phyloP scores from a whole-genome alignment of 2,113 vertebrate genomes.

The Cromileptes altivelis region DNA sequence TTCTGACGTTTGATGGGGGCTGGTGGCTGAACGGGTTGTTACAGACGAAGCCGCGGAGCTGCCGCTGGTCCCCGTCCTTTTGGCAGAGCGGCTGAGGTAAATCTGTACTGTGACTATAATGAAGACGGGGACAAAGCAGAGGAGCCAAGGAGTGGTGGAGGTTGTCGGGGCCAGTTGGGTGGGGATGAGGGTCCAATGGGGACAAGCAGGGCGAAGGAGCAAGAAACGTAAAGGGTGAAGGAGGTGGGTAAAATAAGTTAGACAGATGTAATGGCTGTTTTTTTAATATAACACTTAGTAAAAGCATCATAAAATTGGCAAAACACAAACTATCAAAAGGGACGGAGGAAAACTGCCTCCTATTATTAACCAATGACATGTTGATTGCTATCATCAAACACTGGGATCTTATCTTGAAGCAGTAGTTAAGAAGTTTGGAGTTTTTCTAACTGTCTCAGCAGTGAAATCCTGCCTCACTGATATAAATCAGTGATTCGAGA shows the following conservation, averaged over 20 bases:
- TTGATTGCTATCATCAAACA: not conserved
- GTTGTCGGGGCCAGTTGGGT: constrained; percentile 78
- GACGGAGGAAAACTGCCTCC: constrained; percentile 6
- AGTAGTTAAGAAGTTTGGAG: not conserved
- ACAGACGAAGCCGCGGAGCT: constrained; percentile 71
- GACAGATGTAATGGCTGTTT: constrained; percentile 30
- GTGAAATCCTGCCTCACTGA: not conserved
- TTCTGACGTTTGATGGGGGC: constrained; percentile 74
- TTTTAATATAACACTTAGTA: constrained; percentile 11
- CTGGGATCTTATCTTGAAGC: not conserved
- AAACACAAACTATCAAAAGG: constrained; percentile 36
- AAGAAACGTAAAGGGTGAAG: constrained; percentile 32
- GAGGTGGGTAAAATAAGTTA: constrained; percentile 57
- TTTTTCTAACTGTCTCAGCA: not conserved
- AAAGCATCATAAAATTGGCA: constrained; percentile 34
- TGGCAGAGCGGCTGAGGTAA: constrained; percentile 83
- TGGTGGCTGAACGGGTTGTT: constrained; percentile 63
- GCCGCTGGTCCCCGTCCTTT: constrained; percentile 77
- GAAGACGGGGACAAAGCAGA: constrained; percentile 66
- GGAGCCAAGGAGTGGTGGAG: constrained; percentile 40
- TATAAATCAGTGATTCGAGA: constrained; percentile 5
- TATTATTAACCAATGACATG: constrained; percentile 10
- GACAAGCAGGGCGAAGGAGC: constrained; percentile 33
- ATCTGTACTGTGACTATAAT: constrained; percentile 86
- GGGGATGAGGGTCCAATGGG: constrained; percentile 44